A percentile compares a stretch with the other conserved stretches of the same genome.
Evolutionary conservation across 2,797 vertebrate genomes (phyloP).

Genomic region (Bradypodion pumilum): DNA sequence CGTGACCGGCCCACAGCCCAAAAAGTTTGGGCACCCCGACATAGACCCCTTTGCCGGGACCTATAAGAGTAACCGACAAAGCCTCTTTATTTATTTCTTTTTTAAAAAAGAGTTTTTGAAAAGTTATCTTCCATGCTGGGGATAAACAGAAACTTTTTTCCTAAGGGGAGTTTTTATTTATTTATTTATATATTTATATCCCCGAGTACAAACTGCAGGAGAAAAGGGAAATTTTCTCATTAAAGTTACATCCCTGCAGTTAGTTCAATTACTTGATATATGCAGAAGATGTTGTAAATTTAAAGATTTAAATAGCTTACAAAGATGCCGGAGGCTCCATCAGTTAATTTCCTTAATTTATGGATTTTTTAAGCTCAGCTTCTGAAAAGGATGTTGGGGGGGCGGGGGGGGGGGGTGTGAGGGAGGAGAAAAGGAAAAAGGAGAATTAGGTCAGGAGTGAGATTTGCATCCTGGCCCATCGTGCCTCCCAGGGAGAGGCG

Average conservation of each 20-base stretch:
- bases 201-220: constrained; percentile 86
- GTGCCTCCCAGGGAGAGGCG: background rate
- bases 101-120: background rate
- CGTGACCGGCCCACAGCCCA: too few relatives aligned
- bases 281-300: constrained; percentile 99
- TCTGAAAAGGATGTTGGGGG: constrained; percentile 76
- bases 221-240: constrained; percentile 92
- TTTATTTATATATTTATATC: constrained; percentile 85
- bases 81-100: background rate
- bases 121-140: constrained; percentile 66
- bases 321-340: constrained; percentile 95
- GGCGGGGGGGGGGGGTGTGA: too few relatives aligned
- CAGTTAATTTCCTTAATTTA: constrained; percentile 99
- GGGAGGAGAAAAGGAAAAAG: background rate
- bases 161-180: constrained; percentile 81
- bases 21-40: too few relatives aligned
- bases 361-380: constrained; percentile 91
- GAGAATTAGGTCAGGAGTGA: constrained; percentile 91
- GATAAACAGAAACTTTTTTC: constrained; percentile 77
- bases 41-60: background rate
- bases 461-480: constrained; percentile 77
- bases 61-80: background rate
- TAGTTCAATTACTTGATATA: constrained; percentile 99
- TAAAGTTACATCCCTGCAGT: constrained; percentile 99
- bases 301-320: constrained; percentile 99